phyloP scores from a whole-genome alignment of 2,113 vertebrate genomes.

The Syngnathus typhle region DNA sequence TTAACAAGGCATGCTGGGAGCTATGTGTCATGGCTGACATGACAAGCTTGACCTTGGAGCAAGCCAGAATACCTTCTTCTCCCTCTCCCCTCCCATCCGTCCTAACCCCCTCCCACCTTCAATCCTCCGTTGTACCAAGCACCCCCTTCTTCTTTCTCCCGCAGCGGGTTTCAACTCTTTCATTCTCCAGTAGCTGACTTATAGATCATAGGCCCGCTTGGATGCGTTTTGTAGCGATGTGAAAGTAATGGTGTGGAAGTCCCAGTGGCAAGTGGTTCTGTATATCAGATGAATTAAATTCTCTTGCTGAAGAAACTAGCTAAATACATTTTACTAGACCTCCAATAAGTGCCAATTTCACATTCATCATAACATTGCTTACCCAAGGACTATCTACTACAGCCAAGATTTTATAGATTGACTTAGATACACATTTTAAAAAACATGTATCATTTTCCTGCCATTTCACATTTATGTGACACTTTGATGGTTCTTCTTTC shows the following conservation, averaged over 20 bases:
- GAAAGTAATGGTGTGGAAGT: conserved; percentile 4
- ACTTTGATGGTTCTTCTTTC: too few species aligned
- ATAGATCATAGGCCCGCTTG: conserved; percentile 15
- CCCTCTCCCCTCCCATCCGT: conserved; percentile 16
- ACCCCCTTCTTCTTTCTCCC: conserved; percentile 16
- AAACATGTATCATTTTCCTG: too few species aligned
- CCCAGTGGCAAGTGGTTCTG: background rate
- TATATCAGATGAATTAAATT: background rate
- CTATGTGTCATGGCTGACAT: conserved; percentile 72
- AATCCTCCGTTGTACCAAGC: conserved; percentile 18
- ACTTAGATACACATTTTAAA: too few species aligned
- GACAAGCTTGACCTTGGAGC: conserved; percentile 71
- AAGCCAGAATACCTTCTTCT: conserved; percentile 37
- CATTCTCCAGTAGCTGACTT: conserved; percentile 23
- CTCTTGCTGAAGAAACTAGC: background rate
- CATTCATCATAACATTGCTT: background rate
- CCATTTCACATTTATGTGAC: too few species aligned
- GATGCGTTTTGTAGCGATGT: background rate
- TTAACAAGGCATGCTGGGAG: conserved; percentile 66
- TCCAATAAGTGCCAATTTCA: background rate
- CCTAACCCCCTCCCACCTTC: conserved; percentile 15
- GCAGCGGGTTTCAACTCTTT: background rate
- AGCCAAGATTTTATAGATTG: background rate
- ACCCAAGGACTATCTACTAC: background rate
- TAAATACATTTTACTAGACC: background rate